A percentile compares a stretch with the other conserved stretches of the same genome.
Evolutionary conservation across 2,113 vertebrate species (phyloP).

Genomic region (Chloebia gouldiae): DNA sequence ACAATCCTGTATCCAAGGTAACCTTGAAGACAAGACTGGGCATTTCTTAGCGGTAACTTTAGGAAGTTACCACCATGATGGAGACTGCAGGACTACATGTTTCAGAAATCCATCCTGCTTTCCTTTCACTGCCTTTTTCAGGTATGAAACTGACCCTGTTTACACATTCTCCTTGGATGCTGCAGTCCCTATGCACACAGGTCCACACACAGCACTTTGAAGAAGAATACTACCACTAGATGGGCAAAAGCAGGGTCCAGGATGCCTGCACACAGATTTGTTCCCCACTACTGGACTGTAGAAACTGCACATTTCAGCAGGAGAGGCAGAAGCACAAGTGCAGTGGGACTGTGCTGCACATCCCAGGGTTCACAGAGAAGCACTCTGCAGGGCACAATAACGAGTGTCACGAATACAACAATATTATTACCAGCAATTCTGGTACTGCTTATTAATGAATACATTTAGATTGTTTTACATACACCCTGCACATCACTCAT

Average conservation of each 20-base stretch:
- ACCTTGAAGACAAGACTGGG: neutral
- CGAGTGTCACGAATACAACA: fast-evolving
- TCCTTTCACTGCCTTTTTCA: neutral
- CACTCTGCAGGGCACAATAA: neutral
- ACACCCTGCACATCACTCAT: neutral
- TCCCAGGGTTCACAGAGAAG: fast-evolving
- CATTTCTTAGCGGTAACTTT: neutral
- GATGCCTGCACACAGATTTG: neutral
- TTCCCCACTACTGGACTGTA: neutral
- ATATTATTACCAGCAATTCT: neutral
- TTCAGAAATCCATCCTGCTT: neutral
- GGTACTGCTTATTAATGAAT: neutral
- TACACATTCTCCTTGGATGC: neutral
- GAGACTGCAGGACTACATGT: fast-evolving
- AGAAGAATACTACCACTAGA: neutral
- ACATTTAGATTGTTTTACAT: neutral
- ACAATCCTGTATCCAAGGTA: neutral
- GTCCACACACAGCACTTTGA: fast-evolving
- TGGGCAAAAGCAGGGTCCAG: neutral
- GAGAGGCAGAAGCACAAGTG: neutral
- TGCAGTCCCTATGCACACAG: fast-evolving
- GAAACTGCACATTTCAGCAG: neutral
- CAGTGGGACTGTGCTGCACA: neutral
- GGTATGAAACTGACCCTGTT: neutral
- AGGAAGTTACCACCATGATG: fast-evolving